Conservation (phyloP, 2,113 vertebrate species). For the Oxyura jamaicensis region DNA sequence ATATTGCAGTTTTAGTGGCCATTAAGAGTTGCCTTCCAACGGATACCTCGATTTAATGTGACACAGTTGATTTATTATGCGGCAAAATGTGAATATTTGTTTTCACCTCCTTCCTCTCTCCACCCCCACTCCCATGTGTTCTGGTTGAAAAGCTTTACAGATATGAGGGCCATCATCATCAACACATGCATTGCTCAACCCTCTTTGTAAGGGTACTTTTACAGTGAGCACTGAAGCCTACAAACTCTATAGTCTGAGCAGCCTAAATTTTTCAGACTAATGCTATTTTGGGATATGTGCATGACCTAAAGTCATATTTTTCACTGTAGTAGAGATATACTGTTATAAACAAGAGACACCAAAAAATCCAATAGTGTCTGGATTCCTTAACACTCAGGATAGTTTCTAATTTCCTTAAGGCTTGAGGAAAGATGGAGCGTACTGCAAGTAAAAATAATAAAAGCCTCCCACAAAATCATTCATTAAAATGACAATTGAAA, state of each 20-base stretch:
- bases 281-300: neutral
- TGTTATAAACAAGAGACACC: neutral
- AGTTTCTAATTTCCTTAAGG: neutral
- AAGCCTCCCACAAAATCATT: neutral
- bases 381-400: neutral
- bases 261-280: neutral
- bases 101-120: conserved; percentile 8
- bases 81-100: conserved; percentile 6
- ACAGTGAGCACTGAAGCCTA: neutral
- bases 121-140: neutral
- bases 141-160: neutral
- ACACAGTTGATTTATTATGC: conserved; percentile 43
- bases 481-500: conserved; percentile 32
- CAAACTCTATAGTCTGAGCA: neutral
- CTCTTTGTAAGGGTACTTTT: neutral
- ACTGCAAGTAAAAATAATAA: conserved; percentile 9
- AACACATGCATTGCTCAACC: neutral
- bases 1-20: neutral
- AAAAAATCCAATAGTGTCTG: neutral
- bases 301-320: neutral
- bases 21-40: neutral
- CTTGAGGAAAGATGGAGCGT: neutral
- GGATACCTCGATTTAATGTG: neutral
- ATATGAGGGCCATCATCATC: neutral
- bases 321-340: neutral